Percentiles rank a stretch among this genome's conserved stretches.
Evolutionary conservation across 2,113 vertebrate species (phyloP).

Genomic region (Entomyzon cyanotis): DNA sequence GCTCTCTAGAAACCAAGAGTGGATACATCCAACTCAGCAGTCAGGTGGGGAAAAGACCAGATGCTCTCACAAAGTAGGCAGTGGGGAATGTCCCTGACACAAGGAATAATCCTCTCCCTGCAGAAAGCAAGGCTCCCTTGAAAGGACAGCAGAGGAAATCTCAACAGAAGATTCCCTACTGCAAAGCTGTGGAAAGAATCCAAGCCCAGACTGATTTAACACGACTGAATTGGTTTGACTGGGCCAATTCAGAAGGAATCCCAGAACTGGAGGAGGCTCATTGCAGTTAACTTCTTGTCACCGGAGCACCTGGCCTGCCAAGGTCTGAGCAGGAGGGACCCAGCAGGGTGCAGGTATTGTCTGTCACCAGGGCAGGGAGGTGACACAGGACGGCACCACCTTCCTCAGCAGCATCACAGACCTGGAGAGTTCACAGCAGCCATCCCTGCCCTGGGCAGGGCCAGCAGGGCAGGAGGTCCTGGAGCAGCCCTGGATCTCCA

Average conservation of each 20-base stretch:
- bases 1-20: not conserved
- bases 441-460: not conserved
- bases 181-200: not conserved
- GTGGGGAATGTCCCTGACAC: not conserved
- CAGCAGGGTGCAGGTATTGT: not conserved
- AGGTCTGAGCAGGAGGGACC: not conserved
- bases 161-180: not conserved
- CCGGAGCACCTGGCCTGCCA: not conserved
- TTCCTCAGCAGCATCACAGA: conserved; percentile 1
- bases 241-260: not conserved
- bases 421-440: not conserved
- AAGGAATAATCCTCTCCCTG: not conserved
- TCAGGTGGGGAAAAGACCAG: not conserved
- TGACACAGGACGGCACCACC: not conserved
- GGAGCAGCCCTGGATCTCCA: not conserved
- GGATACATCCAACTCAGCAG: not conserved
- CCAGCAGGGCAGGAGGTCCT: not conserved
- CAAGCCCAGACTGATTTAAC: not conserved
- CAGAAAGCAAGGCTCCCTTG: not conserved
- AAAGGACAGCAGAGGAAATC: not conserved
- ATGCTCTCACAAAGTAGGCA: not conserved
- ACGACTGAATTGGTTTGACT: not conserved
- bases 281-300: not conserved
- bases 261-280: not conserved
- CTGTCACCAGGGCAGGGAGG: not conserved